phyloP scores from a whole-genome alignment of 2,888 invertebrate species.

The Erynnis tages region DNA sequence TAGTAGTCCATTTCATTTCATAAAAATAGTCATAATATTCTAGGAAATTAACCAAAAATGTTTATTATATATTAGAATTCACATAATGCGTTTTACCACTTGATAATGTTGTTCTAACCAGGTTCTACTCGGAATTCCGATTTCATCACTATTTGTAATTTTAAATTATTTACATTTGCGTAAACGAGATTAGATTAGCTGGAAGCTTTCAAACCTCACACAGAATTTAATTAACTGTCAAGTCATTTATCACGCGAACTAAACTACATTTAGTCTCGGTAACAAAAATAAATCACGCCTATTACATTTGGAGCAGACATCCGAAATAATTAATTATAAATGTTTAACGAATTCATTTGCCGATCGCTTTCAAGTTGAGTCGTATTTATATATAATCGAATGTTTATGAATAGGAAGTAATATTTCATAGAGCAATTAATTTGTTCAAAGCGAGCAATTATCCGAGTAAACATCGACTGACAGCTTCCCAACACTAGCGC shows the following conservation, averaged over 20 bases:
- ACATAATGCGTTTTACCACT: no score
- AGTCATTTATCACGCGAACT: constrained; percentile 13
- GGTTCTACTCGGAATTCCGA: no score
- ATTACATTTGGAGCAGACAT: constrained; percentile 12
- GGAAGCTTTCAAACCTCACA: constrained; percentile 3
- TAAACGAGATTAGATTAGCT: constrained; percentile 10
- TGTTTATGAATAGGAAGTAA: constrained; percentile 26
- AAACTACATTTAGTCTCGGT: constrained; percentile 4
- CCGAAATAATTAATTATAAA: constrained; percentile 15
- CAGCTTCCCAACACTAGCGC: constrained; percentile 45
- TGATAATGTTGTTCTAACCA: no score
- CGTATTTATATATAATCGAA: background rate
- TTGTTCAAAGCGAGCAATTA: constrained; percentile 30
- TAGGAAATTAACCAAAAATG: no score
- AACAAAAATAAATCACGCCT: constrained; percentile 18
- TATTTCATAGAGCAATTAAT: constrained; percentile 31
- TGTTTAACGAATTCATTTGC: constrained; percentile 16
- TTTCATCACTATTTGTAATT: background rate
- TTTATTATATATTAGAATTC: no score
- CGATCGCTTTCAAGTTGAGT: constrained; percentile 14
- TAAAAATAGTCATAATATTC: no score
- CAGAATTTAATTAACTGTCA: constrained; percentile 21
- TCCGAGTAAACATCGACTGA: constrained; percentile 39
- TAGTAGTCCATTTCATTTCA: no score
- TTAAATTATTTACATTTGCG: constrained; percentile 6